Base-by-base conservation (phyloP, 2,113 vertebrate genomes). In the Procavia capensis region DNA sequence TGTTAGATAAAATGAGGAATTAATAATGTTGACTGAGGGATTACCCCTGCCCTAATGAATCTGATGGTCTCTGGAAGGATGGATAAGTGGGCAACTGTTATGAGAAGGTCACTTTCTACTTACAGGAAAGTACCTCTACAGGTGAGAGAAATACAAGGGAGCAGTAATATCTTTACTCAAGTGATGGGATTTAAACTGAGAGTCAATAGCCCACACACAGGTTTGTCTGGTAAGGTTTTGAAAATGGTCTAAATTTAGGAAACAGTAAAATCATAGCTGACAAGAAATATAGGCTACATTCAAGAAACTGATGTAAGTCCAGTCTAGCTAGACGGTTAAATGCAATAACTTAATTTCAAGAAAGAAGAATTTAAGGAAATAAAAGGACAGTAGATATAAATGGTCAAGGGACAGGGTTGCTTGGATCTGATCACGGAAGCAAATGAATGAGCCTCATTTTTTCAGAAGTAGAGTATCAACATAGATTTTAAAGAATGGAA, bases 401-500 rank as follows among this genome's bases (percentile, higher is more conserved):
- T 63, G 25, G 61, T 3, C 3, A n/a, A 0, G 1, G 29, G 14
- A 74, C 3, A 75, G 36, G 10, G 25, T 63, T 27, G 0, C 5
- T 0, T 8, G 11, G 11, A 4, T 47, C 29, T n/a, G 41, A 8
- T 87, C 6, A 63, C 16, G 3, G 16, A 84, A 75, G 36, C 13
- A 5, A 11, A 41, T 8, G 27, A 86, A 31, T 45, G 25, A 87
- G 24, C 2, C 6, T 94, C 25, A 34, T 75, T 95, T 24, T 89
- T 83, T 43, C 22, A 95, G 39, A 70, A 41, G 13, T 43, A 50
- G 36, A 29, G 50, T 74, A 27, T 31, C 31, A 39, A 0, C 8
- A 24, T 27, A 68, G n/a, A 63, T n/a, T 90, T 80, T n/a, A 84
- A 68, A 41, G 31, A 84, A 90, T 50, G 19, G 29, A 86, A 93